These are phyloP conservation scores for Archilochus colubris DNA, from an alignment of 2,113 vertebrate genomes.

Conservation along the genomic window DNA sequence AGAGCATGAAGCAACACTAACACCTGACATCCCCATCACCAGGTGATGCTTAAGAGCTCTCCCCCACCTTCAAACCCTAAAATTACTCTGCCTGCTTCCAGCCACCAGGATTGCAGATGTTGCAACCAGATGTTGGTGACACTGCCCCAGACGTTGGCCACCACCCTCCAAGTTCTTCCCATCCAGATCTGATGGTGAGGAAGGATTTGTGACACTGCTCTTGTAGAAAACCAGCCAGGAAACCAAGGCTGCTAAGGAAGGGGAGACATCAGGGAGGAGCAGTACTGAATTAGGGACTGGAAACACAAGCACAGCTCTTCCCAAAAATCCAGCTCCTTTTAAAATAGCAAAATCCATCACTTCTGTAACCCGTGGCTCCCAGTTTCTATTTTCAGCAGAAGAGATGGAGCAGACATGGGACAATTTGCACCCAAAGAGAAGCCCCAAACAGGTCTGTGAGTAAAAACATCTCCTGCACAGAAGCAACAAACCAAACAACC, in stretches of 20 bases:
- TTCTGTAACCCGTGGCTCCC: neutral
- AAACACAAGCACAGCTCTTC: neutral
- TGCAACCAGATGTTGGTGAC: no score
- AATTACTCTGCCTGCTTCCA: neutral
- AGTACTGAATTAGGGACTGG: neutral
- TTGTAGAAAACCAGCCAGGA: neutral
- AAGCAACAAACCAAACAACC: slow-evolving; percentile 2
- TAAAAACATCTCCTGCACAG: neutral
- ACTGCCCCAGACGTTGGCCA: neutral
- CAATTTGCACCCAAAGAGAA: neutral
- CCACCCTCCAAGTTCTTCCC: neutral
- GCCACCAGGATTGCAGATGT: neutral
- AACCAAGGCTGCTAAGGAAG: neutral
- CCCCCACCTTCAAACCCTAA: neutral
- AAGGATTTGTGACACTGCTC: neutral
- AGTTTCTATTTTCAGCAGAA: neutral
- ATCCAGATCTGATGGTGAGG: neutral
- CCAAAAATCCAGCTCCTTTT: neutral
- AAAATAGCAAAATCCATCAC: neutral
- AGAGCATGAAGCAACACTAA: neutral
- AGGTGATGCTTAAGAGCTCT: neutral
- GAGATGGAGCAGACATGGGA: rapidly evolving
- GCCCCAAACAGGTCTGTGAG: neutral
- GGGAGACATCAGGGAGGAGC: neutral
- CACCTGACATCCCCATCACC: rapidly evolving